A percentile compares a stretch with the other conserved stretches of the same genome.
These are phyloP conservation scores for Etia nguti DNA, from an alignment of 2,113 vertebrate genomes.

Conservation along the genomic window DNA sequence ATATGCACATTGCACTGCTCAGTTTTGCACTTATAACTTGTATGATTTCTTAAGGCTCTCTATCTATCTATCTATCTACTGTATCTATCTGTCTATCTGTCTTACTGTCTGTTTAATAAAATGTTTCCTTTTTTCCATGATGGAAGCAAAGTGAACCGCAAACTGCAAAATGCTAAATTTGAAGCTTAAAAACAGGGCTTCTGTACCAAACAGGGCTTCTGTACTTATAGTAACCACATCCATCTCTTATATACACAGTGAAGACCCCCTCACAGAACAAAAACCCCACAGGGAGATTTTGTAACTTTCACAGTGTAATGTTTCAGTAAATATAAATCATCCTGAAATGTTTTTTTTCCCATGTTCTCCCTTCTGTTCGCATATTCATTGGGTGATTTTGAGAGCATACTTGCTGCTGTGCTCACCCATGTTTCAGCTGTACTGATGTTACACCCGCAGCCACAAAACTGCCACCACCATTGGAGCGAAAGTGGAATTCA, in stretches of 20 bases:
- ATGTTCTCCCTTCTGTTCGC: neutral
- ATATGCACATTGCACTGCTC: too few relatives aligned
- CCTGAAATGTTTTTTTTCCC: neutral
- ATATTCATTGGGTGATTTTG: neutral
- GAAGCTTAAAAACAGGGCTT: neutral
- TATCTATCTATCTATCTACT: too few relatives aligned
- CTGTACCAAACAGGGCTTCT: neutral
- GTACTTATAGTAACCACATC: fast-evolving
- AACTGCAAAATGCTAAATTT: neutral
- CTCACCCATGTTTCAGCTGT: neutral
- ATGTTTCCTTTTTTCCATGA: too few relatives aligned
- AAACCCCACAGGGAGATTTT: neutral
- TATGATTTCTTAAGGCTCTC: too few relatives aligned
- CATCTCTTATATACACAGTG: neutral
- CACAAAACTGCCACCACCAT: neutral
- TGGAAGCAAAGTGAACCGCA: too few relatives aligned
- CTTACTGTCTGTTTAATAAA: too few relatives aligned
- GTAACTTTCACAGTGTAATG: neutral
- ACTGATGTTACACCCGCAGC: neutral
- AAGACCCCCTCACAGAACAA: neutral
- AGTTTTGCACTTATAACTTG: too few relatives aligned
- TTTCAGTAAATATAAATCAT: neutral
- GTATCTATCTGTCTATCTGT: too few relatives aligned
- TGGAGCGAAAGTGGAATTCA: slow-evolving; percentile 19
- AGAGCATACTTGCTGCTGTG: neutral